Percentiles rank a stretch among this genome's conserved stretches.
These are phyloP conservation scores for Leptodactylus fuscus DNA, from an alignment of 2,113 vertebrate species.

Conservation along the genomic window DNA sequence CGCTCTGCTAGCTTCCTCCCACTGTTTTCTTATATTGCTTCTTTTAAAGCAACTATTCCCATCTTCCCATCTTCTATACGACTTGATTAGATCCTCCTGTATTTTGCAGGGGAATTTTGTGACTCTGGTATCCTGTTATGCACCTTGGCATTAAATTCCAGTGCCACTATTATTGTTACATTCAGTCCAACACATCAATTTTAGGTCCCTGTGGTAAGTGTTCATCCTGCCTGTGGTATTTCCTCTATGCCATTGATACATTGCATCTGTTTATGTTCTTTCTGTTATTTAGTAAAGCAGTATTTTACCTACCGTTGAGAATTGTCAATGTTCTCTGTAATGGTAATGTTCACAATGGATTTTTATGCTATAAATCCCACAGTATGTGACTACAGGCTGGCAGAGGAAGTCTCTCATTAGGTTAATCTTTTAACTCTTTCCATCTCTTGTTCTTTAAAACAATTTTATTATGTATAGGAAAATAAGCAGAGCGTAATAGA, in stretches of 20 bases:
- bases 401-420: background rate
- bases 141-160: slow-evolving; percentile 12
- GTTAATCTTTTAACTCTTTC: background rate
- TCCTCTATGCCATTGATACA: background rate
- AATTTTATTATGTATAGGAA: no score
- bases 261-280: background rate
- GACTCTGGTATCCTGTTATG: background rate
- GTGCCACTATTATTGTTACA: slow-evolving; percentile 1
- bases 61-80: background rate
- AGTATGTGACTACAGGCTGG: background rate
- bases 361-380: background rate
- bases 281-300: background rate
- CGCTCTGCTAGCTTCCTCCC: background rate
- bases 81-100: slow-evolving; percentile 3
- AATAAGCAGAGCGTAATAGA: no score
- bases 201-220: background rate
- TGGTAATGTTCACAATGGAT: background rate
- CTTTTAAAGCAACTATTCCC: background rate
- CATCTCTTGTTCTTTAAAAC: no score
- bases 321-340: background rate
- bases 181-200: slow-evolving; percentile 8
- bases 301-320: background rate
- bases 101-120: background rate
- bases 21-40: slow-evolving; percentile 32
- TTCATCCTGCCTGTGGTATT: background rate